Evolutionary conservation across 2,113 vertebrate species (phyloP), one percentile per base, ranked within the genome.

Genomic region (Cheilinus undulatus): DNA sequence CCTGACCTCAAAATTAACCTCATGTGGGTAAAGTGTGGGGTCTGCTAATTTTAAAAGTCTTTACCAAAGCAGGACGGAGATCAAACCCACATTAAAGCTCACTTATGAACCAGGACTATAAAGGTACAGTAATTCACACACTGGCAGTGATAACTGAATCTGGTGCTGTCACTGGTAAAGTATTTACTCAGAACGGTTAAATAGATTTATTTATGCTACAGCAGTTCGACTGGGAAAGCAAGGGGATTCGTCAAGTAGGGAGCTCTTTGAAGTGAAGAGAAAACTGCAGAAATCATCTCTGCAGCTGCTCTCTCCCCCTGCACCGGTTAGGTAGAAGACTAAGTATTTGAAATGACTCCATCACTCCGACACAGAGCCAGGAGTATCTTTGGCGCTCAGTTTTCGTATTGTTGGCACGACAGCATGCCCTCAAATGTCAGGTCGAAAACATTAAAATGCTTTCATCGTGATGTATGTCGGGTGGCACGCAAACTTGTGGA

Each of bases 321-420:
- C 27, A 32, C 63, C 67, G 76, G 78, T 87, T 89, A 84, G 69
- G 73, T 89, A 77, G 65, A 87, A 75, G 19, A 59, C 49, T 34
- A n/a, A 73, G 72, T 62, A 77, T 89, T 87, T 87, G 80, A 92
- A 92, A 88, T 27, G 36, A 73, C 84, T 90, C 88, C 83, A 89
- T 88, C 76, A 70, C 73, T 42, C 52, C 22, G 50, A 56, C 27
- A 20, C 58, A 80, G 43, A 83, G 87, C 88, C 90, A 92, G 89
- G 86, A 85, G 64, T 87, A 82, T 81, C 85, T 78, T 87, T 92
- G 86, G 87, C 90, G 60, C 67, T 45, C 61, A 0, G 78, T 86
- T 89, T 89, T 89, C 63, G 73, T 80, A 74, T 80, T 87, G 63
- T 54, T 90, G 82, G 83, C 86, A 80, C 63, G 61, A 66, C 50